Evolutionary conservation across 2,797 vertebrate genomes (phyloP), one percentile per base, ranked within the genome.

Genomic region (Hydrocynus forskahlii): DNA sequence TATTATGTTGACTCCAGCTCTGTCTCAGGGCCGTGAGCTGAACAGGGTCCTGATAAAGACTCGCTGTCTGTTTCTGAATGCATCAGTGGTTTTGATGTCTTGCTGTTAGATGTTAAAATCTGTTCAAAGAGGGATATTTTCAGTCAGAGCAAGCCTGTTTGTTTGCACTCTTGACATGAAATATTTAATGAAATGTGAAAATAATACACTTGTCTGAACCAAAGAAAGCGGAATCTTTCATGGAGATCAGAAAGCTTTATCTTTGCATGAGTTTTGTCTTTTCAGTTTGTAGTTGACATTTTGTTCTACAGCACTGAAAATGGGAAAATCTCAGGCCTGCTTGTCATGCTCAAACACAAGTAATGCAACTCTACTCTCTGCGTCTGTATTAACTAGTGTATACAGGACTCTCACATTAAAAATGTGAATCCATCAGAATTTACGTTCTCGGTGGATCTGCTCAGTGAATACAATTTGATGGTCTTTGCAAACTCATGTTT

Each of bases 71-170:
- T 17, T 68, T 75, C n/a, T 75, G 62, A 16, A 48, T n/a, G 63
- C 35, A 35, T 67, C 43, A n/a, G 64, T 67, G 38, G 0, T 62
- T 67, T 67, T 40, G 38, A 67, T 19, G 35, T 67, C 35, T 67
- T 67, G 19, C 40, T 45, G 40, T 48, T 45, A 48, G 66, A 43
- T 25, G 23, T 63, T 29, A 63, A 63, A 43, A 50, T 69, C n/a
- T 13, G 16, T 48, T 69, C n/a, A 69, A 50, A 52, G 35, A 59
- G 13, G 63, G 13, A 10, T 14, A 62, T 64, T 79, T 71, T 55
- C 13, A 72, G 7, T 71, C 25, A 71, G 8, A 60, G 25, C 12
- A 50, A 29, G 16, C 0, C 54, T 45, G 66, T 69, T 70, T 48
- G 54, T 17, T 60, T 71, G 9, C 43, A 50, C 54, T 50, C 1